These are phyloP conservation scores for Notarius quadriscutis DNA, from an alignment of 2,113 vertebrate genomes.

Conservation along the genomic window DNA sequence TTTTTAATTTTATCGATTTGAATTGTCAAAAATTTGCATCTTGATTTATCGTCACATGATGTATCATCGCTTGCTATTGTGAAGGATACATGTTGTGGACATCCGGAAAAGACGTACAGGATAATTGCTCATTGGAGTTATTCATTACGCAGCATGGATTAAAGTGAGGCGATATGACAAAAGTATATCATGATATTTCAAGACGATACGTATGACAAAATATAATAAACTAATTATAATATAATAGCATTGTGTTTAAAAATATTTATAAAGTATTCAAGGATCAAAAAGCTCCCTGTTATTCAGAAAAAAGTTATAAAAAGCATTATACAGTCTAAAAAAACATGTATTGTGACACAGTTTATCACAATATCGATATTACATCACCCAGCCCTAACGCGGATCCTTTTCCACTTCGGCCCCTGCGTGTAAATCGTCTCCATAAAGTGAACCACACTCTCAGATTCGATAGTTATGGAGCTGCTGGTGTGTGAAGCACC, in stretches of 20 bases:
- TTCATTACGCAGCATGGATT: neutral
- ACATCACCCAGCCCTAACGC: neutral
- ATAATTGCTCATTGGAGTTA: too few relatives aligned
- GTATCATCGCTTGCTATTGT: neutral
- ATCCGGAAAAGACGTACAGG: too few relatives aligned
- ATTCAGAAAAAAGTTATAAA: neutral
- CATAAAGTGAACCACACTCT: neutral
- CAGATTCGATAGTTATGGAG: slow-evolving; percentile 20
- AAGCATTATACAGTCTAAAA: neutral
- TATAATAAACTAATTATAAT: neutral
- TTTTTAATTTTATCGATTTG: too few relatives aligned
- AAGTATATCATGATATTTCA: neutral
- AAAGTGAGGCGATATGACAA: neutral
- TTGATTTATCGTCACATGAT: too few relatives aligned
- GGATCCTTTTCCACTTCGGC: neutral
- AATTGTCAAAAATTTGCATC: too few relatives aligned
- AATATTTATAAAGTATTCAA: neutral
- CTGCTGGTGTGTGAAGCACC: neutral
- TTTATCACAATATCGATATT: neutral
- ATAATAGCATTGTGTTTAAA: neutral
- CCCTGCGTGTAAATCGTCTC: neutral
- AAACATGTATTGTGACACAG: too few relatives aligned
- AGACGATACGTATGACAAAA: neutral
- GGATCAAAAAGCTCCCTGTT: neutral
- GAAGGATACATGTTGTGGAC: too few relatives aligned